phyloP scores from a whole-genome alignment of 1,140 invertebrate species.

The Coelopa frigida region DNA sequence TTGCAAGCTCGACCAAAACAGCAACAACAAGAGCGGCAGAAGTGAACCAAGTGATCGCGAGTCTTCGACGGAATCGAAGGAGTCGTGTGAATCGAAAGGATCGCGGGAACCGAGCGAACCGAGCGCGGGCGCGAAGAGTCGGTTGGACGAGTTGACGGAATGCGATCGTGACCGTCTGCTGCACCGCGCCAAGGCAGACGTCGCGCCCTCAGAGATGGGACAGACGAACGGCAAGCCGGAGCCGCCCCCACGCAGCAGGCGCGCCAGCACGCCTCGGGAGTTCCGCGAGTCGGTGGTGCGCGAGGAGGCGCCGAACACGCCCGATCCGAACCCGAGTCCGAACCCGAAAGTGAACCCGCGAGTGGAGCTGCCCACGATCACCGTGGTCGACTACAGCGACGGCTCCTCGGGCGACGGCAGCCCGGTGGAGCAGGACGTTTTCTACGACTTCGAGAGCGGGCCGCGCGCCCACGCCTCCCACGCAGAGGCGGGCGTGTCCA shows the following conservation, averaged over 20 bases:
- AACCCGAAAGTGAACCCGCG: no score
- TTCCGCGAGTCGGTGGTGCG: conserved; percentile 33
- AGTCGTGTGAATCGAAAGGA: background rate
- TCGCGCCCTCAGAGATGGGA: conserved; percentile 34
- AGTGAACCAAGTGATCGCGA: background rate
- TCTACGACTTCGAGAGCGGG: conserved; percentile 27
- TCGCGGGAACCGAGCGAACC: background rate
- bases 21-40: background rate
- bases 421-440: conserved; percentile 20
- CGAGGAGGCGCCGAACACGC: conserved; percentile 7
- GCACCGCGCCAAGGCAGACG: conserved; percentile 11
- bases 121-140: background rate
- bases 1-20: background rate
- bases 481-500: conserved; percentile 19
- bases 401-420: conserved; percentile 2
- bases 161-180: background rate
- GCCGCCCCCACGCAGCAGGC: conserved; percentile 16
- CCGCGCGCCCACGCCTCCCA: conserved; percentile 1
- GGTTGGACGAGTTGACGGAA: background rate
- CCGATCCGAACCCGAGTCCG: background rate
- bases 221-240: conserved; percentile 34
- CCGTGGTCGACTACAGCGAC: conserved; percentile 32
- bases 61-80: background rate
- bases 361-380: conserved; percentile 32
- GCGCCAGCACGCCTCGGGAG: conserved; percentile 30